Evolutionary conservation across 2,113 vertebrate genomes (phyloP), one percentile per base, ranked within the genome.

Genomic region (Notarius quadriscutis): DNA sequence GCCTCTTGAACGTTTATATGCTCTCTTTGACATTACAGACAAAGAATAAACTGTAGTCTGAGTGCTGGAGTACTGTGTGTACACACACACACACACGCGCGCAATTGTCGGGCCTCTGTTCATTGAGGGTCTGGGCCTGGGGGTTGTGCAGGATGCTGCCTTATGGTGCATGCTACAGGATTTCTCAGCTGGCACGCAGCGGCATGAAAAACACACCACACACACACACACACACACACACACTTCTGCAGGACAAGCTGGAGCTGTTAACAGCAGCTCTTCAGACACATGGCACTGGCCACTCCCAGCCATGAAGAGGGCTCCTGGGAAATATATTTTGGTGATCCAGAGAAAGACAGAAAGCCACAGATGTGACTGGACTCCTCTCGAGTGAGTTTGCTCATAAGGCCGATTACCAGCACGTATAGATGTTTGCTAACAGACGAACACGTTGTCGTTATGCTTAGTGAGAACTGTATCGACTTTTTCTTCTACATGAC

Each of bases 311-410:
- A 83, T 83, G 80, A 62, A 82, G 22, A 83, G 60, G 81, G 25
- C 81, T 83, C 81, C 41, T 83, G 81, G 60, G 81, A 83, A 53
- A 83, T 83, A 53, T 83, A 67, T 83, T 83, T 83, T 83, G 62
- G 62, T 83, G 41, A n/a, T 82, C 58, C 41, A 83, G 14, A 83
- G 41, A 83, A 83, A 67, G 81, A 67, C 25, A 65, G 48, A 83
- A 83, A 67, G 22, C 60, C 81, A 82, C 81, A 83, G 22, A 83
- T 83, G 81, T 83, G 48, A 83, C 41, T 65, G 18, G 41, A 62
- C 57, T 62, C 34, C 58, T 81, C 79, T 41, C 34, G 48, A 25
- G 30, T 25, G 57, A 62, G 18, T 81, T 25, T 25, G 58, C 62
- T 5, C 25, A 10, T 12, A 48, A 62, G 20, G 57, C 18, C 57